phyloP scores from a whole-genome alignment of 2,113 vertebrate genomes.

The Chloropsis cyanopogon region DNA sequence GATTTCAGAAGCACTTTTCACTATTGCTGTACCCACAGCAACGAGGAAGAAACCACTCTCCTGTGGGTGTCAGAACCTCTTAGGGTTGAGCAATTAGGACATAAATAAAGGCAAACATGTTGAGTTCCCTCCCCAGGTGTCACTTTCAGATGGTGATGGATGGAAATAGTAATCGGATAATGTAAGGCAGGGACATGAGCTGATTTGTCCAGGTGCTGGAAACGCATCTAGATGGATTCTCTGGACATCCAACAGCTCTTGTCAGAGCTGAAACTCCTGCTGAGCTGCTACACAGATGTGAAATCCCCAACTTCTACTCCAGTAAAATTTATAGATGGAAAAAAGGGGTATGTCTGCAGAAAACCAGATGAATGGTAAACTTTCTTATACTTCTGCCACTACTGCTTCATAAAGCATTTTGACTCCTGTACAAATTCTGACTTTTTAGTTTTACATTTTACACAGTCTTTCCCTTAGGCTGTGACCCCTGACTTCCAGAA shows the following conservation, averaged over 20 bases:
- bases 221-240: not conserved
- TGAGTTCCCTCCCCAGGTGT: not conserved
- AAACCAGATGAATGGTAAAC: slow-evolving; percentile 7
- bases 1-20: not conserved
- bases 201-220: slow-evolving; percentile 13
- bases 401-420: slow-evolving; percentile 16
- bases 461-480: not conserved
- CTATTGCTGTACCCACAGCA: not conserved
- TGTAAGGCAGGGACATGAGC: not conserved
- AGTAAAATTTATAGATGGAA: slow-evolving; percentile 36
- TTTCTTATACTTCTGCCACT: not conserved
- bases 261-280: slow-evolving; percentile 13
- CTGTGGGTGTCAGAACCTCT: not conserved
- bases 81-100: not conserved
- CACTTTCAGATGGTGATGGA: not conserved
- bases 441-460: not conserved
- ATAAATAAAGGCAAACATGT: not conserved
- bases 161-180: not conserved
- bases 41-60: not conserved
- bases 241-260: not conserved
- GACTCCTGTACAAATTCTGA: not conserved
- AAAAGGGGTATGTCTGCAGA: not conserved
- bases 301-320: not conserved
- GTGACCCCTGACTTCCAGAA: not conserved
- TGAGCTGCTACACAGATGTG: slow-evolving; percentile 18